phyloP scores from a whole-genome alignment of 1,140 invertebrate species.

The Sarcophaga bullata region DNA sequence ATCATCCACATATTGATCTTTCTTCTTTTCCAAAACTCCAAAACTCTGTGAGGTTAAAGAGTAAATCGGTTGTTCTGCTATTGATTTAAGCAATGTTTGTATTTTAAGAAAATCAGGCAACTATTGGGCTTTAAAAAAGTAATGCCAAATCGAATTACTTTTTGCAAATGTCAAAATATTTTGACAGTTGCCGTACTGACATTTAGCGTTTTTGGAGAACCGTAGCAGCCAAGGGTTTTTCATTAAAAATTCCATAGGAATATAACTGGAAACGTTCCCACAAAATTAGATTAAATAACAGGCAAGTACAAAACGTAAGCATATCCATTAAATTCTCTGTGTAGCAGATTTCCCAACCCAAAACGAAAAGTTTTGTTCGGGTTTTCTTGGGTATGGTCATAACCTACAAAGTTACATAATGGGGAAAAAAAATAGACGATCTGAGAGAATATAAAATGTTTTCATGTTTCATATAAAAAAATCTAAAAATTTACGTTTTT shows the following conservation, averaged over 20 bases:
- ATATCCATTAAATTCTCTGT: no score
- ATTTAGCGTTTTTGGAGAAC: constrained; percentile 42
- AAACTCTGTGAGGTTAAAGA: no score
- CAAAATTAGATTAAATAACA: constrained; percentile 17
- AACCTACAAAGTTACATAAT: constrained; percentile 66
- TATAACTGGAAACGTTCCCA: constrained; percentile 33
- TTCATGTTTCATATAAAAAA: not conserved
- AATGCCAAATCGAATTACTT: not conserved
- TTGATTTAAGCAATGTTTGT: no score
- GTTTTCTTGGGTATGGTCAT: constrained; percentile 43
- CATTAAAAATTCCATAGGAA: constrained; percentile 1
- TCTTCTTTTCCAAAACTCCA: no score
- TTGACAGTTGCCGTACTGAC: constrained; percentile 32
- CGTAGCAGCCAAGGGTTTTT: constrained; percentile 30
- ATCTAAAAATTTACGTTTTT: constrained; percentile 36
- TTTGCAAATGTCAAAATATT: constrained; percentile 39
- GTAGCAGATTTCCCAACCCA: not conserved
- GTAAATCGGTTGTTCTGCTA: no score
- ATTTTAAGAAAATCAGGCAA: no score
- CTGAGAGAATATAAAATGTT: not conserved
- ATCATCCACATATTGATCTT: no score
- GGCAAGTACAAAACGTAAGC: constrained; percentile 1
- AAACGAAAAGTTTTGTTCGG: not conserved
- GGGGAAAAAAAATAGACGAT: constrained; percentile 27
- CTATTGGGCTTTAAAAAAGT: not conserved